Conservation (phyloP, 1,140 invertebrate species). For the Choristoneura fumiferana region DNA sequence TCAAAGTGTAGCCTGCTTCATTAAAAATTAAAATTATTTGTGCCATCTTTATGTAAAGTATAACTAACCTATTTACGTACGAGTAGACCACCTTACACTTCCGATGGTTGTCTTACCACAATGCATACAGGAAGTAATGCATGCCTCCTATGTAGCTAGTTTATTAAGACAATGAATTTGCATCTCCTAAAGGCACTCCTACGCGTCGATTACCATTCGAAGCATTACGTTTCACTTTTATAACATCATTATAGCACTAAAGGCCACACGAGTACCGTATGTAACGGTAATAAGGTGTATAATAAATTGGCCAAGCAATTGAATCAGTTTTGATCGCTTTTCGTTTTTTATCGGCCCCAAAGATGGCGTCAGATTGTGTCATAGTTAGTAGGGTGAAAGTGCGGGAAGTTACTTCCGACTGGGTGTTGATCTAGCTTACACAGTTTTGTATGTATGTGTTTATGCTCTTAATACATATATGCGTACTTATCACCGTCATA, state of each 20-base stretch:
- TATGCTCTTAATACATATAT: too few species aligned
- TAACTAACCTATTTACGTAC: too few species aligned
- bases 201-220: constrained; percentile 47
- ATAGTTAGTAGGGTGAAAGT: constrained; percentile 17
- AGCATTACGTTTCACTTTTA: constrained; percentile 56
- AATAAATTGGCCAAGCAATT: not conserved
- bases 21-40: too few species aligned
- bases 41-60: too few species aligned
- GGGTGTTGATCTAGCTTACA: too few species aligned
- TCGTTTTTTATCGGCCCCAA: constrained; percentile 14
- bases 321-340: not conserved
- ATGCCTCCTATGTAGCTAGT: not conserved
- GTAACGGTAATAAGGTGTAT: constrained; percentile 3
- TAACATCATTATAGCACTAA: not conserved
- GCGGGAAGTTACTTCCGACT: constrained; percentile 14
- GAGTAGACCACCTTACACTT: too few species aligned
- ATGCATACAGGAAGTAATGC: not conserved
- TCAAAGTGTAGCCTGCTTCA: too few species aligned
- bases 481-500: too few species aligned
- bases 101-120: not conserved
- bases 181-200: constrained; percentile 21
- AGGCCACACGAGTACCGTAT: not conserved
- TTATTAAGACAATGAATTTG: constrained; percentile 4
- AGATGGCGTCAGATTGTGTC: constrained; percentile 8
- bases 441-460: too few species aligned